Conservation (phyloP, 2,113 vertebrate genomes). For the Bubalus kerabau region DNA sequence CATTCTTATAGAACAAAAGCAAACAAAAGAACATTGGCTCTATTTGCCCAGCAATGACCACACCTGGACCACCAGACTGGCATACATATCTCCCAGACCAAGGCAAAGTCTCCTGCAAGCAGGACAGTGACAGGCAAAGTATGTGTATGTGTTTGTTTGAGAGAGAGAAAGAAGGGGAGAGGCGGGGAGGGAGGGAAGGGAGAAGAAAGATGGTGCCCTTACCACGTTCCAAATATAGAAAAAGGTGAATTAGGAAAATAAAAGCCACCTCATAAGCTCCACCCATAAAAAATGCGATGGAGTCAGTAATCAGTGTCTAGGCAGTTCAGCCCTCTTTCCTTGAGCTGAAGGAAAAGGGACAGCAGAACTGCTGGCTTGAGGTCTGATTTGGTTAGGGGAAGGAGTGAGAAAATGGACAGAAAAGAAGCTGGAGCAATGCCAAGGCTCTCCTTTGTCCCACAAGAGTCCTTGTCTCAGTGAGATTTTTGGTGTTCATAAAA, state of each 20-base stretch:
- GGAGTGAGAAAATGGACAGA: neutral
- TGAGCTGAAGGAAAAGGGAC: neutral
- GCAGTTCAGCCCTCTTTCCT: neutral
- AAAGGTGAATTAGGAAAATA: neutral
- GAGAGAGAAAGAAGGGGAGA: neutral
- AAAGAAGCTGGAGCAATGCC: neutral
- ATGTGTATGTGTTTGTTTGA: neutral
- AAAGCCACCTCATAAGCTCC: neutral
- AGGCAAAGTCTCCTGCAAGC: neutral
- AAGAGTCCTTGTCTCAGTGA: neutral
- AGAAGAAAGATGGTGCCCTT: neutral
- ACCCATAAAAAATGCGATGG: neutral
- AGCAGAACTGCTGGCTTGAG: neutral
- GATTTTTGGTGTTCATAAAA: neutral
- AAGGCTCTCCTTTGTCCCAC: neutral
- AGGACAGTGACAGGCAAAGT: neutral
- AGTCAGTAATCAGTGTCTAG: neutral
- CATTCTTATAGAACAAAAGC: neutral
- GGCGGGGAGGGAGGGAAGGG: neutral
- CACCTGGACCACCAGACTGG: neutral
- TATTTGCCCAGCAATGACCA: neutral
- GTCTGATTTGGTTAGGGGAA: neutral
- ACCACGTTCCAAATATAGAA: neutral
- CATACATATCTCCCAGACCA: neutral
- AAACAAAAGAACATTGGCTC: neutral